A percentile compares a stretch with the other conserved stretches of the same genome.
phyloP scores from a whole-genome alignment of 1,140 invertebrate species.

The Tetragonula clypearis region DNA sequence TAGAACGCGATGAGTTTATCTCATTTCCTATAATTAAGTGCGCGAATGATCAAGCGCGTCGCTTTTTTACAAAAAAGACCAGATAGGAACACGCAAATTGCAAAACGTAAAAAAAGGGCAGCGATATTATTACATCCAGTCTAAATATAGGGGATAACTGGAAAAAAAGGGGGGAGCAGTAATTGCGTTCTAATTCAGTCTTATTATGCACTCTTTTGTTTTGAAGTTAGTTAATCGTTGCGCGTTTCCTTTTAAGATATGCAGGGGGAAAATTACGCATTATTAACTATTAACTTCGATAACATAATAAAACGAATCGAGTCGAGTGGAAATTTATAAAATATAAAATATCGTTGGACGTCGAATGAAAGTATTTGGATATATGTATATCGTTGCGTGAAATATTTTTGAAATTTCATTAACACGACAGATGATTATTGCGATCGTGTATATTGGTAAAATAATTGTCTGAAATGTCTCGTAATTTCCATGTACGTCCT shows the following conservation, averaged over 20 bases:
- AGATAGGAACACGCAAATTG: neutral
- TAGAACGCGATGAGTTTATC: constrained; percentile 14
- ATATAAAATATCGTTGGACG: neutral
- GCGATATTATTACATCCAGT: neutral
- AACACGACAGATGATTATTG: neutral
- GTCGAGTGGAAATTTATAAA: neutral
- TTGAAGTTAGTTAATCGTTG: neutral
- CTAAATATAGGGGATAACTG: neutral
- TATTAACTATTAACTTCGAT: neutral
- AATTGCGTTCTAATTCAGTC: neutral
- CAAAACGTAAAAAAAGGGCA: neutral
- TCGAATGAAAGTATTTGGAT: neutral
- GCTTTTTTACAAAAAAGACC: neutral
- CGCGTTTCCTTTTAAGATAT: neutral
- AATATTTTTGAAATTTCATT: neutral
- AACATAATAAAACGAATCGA: neutral
- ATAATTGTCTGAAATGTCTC: neutral
- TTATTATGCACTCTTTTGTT: constrained; percentile 2
- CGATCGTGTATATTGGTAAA: neutral
- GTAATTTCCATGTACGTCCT: neutral
- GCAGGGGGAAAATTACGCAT: neutral
- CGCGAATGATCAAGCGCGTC: neutral
- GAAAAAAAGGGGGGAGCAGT: neutral
- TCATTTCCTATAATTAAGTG: constrained; percentile 3
- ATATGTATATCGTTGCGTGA: neutral